phyloP scores from a whole-genome alignment of 2,113 vertebrate genomes.

The Nycticebus coucang region DNA sequence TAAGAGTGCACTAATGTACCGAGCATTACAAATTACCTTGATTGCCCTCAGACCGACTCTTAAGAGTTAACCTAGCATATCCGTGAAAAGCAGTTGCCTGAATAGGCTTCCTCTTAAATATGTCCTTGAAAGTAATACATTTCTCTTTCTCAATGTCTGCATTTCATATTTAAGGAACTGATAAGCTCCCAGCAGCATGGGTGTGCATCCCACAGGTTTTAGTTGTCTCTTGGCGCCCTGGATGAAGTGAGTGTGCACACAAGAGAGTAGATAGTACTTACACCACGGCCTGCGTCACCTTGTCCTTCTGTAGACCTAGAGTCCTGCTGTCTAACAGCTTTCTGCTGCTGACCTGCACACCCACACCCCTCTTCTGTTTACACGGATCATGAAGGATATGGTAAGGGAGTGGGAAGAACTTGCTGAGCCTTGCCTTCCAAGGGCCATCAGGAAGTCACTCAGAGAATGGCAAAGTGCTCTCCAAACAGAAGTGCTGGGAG shows the following conservation, averaged over 20 bases:
- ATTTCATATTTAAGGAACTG: constrained; percentile 26
- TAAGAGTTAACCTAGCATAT: not conserved
- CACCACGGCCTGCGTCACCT: not conserved
- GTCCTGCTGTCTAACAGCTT: not conserved
- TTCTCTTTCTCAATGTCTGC: not conserved
- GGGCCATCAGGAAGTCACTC: not conserved
- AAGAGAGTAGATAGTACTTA: not conserved
- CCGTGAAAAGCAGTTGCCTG: constrained; percentile 39
- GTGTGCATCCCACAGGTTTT: not conserved
- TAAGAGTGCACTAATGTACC: not conserved
- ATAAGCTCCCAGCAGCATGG: not conserved
- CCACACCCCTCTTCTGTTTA: not conserved
- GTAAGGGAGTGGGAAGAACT: not conserved
- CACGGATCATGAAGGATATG: not conserved
- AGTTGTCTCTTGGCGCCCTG: not conserved
- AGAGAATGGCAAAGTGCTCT: not conserved
- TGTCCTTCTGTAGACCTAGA: not conserved
- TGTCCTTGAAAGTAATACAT: constrained; percentile 27
- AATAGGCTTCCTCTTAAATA: constrained; percentile 3
- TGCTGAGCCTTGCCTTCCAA: not conserved
- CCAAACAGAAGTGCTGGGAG: not conserved
- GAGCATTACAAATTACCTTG: constrained; percentile 11
- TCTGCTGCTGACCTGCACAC: not conserved
- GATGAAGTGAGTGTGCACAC: not conserved
- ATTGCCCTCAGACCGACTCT: not conserved